phyloP scores from a whole-genome alignment of 2,113 vertebrate genomes.

The Pangasianodon hypophthalmus region DNA sequence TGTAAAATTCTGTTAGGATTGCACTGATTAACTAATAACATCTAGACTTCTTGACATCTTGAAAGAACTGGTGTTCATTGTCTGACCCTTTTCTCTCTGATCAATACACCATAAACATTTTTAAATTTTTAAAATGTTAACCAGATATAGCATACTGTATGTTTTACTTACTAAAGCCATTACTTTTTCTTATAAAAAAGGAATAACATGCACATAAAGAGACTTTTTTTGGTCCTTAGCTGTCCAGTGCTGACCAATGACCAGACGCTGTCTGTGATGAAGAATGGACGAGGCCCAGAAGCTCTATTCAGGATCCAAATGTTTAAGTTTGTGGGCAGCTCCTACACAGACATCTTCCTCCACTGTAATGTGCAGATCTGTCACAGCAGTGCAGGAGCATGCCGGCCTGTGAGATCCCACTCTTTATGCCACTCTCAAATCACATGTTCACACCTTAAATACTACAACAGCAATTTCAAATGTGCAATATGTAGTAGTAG shows the following conservation, averaged over 20 bases:
- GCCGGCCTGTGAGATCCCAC: conserved; percentile 67
- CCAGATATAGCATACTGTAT: background rate
- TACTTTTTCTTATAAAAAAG: background rate
- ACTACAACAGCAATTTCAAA: background rate
- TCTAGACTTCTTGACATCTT: too few species aligned
- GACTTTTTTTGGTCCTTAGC: conserved; percentile 48
- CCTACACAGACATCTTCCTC: conserved; percentile 72
- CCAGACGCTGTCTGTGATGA: conserved; percentile 69
- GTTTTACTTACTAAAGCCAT: background rate
- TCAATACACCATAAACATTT: background rate
- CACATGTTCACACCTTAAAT: background rate
- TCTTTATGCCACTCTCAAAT: background rate
- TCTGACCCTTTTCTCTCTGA: background rate
- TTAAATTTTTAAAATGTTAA: background rate
- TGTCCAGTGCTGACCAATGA: conserved; percentile 68
- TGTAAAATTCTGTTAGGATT: background rate
- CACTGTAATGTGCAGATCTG: conserved; percentile 79
- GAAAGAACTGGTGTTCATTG: background rate
- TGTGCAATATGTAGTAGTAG: background rate
- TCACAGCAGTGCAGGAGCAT: conserved; percentile 63
- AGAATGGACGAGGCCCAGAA: conserved; percentile 70
- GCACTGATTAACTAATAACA: background rate
- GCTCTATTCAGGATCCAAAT: conserved; percentile 76
- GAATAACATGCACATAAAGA: background rate
- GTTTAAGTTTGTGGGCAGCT: conserved; percentile 75